Evolutionary conservation across 2,113 vertebrate species (phyloP), one percentile per base, ranked within the genome.

Genomic region (Trichechus manatus): DNA sequence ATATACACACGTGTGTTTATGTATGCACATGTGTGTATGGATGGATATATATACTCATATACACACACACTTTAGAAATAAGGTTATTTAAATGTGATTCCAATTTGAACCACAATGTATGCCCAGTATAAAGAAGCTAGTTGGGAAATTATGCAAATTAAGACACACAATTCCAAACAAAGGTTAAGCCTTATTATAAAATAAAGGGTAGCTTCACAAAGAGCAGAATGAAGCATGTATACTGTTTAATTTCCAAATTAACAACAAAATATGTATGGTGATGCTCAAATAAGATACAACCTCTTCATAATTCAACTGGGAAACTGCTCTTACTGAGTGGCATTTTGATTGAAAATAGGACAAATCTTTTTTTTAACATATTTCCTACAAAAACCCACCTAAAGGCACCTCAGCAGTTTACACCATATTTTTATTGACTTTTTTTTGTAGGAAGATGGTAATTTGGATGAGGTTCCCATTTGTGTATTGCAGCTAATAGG

Each of bases 141-240:
- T 93, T 85, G 39, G 90, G 50, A 93, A 96, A 92, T 90, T 66
- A 94, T 87, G 50, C 25, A 87, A 94, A 92, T 80, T 72, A 89
- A 15, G 39, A 85, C 6, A 87, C 19, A 88, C 25, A 33, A 89
- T 64, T 94, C 47, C 27, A 86, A 88, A 93, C 31, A 93, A 92
- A 70, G 9, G 72, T 72, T 90, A 72, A 42, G 61, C 85, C 33
- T 75, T 80, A 23, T 14, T 96, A 6, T 63, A 87, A 89, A 89
- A 89, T 39, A 23, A 77, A 93, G n/a, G 36, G 19, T 61, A 77
- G 47, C 20, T 72, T 77, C 25, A 29, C 8, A 79, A 27, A 64
- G n/a, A 86, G 15, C 10, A 93, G 20, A 53, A 75, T 70, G 66
- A 27, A 77, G 94, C 72, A 23, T 33, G n/a, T n/a, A 47, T 29